Conservation (phyloP, 2,888 invertebrate genomes). For the Zhuqinia jingwanae region DNA sequence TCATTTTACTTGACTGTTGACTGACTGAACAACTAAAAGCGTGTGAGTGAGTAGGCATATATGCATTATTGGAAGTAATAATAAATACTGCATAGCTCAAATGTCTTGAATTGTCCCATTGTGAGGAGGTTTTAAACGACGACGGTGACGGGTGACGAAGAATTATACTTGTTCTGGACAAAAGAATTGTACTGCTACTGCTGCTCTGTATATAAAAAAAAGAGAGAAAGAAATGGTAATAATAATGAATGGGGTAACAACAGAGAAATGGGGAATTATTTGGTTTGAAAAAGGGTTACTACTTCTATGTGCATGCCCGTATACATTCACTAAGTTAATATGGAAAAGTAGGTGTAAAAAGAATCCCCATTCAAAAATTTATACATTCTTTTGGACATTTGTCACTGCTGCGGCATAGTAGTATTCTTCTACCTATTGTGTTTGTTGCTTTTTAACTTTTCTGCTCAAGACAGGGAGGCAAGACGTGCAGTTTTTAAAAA, state of each 20-base stretch:
- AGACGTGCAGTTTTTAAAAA: background rate
- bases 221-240: slow-evolving; percentile 42
- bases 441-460: slow-evolving; percentile 39
- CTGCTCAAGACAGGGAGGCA: slow-evolving; percentile 52
- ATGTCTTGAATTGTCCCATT: slow-evolving; percentile 31
- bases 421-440: slow-evolving; percentile 2
- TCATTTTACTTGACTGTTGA: slow-evolving; percentile 56
- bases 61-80: background rate
- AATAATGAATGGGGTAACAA: slow-evolving; percentile 50
- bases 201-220: slow-evolving; percentile 25
- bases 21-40: slow-evolving; percentile 49
- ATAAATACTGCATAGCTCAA: slow-evolving; percentile 2
- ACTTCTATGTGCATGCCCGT: no score
- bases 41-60: background rate
- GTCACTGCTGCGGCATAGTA: slow-evolving; percentile 1
- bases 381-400: slow-evolving; percentile 27
- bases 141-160: slow-evolving; percentile 58
- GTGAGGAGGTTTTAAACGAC: slow-evolving; percentile 50
- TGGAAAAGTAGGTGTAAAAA: slow-evolving; percentile 48
- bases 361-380: slow-evolving; percentile 7
- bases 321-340: slow-evolving; percentile 15
- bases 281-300: slow-evolving; percentile 32
- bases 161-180: slow-evolving; percentile 65
- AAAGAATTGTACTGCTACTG: slow-evolving; percentile 38
- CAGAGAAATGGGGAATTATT: slow-evolving; percentile 32